phyloP scores from a whole-genome alignment of 1,140 invertebrate genomes.

The Drosophila ambigua region DNA sequence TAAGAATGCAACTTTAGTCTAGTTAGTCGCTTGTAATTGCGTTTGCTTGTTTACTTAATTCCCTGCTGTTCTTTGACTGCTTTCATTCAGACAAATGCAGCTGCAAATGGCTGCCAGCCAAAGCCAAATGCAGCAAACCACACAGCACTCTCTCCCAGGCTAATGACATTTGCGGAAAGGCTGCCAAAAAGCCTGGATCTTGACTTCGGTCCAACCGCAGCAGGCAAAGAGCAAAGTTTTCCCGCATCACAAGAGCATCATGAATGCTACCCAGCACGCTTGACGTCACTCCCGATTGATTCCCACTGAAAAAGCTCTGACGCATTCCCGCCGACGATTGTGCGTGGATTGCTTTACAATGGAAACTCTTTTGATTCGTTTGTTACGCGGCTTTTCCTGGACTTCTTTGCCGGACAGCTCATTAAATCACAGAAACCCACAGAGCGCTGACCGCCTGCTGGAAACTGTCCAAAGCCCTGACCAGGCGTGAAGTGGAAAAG shows the following conservation, averaged over 20 bases:
- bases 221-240: background rate
- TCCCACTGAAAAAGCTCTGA: constrained; percentile 10
- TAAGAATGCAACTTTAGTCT: constrained; percentile 66
- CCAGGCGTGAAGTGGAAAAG: constrained; percentile 23
- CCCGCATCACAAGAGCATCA: background rate
- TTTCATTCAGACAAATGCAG: constrained; percentile 51
- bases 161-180: constrained; percentile 29
- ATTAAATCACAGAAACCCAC: constrained; percentile 35
- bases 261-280: constrained; percentile 10
- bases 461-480: constrained; percentile 23
- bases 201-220: constrained; percentile 26
- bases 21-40: constrained; percentile 74
- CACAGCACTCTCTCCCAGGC: constrained; percentile 20
- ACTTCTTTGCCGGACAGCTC: constrained; percentile 17
- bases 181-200: constrained; percentile 41
- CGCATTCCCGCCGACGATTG: background rate
- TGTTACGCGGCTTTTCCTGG: background rate
- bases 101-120: constrained; percentile 6
- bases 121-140: constrained; percentile 30
- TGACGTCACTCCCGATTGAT: constrained; percentile 73
- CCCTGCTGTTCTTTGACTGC: constrained; percentile 51
- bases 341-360: constrained; percentile 41
- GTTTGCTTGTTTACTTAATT: constrained; percentile 69
- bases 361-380: constrained; percentile 20
- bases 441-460: constrained; percentile 7